These are phyloP conservation scores for Escarpia spicata DNA, from an alignment of 2,888 invertebrate genomes.

Conservation along the genomic window DNA sequence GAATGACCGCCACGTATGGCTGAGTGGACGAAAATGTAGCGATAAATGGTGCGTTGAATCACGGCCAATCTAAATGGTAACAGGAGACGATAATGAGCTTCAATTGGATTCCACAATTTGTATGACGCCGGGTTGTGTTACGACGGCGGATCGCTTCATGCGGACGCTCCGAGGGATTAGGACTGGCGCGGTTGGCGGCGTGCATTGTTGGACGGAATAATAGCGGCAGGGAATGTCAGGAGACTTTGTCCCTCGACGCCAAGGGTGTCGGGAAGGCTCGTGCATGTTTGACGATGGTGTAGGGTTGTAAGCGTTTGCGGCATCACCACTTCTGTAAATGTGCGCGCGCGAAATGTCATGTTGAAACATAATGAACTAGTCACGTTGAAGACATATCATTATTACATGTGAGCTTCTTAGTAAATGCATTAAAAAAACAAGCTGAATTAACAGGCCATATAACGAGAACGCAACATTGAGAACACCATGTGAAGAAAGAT, in stretches of 20 bases:
- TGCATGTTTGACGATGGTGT: background rate
- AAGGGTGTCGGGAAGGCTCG: background rate
- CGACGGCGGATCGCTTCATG: background rate
- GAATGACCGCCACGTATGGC: background rate
- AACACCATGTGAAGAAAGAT: no score
- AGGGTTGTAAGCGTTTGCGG: background rate
- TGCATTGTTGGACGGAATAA: background rate
- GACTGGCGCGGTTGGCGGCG: background rate
- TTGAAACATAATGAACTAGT: background rate
- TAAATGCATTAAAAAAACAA: background rate
- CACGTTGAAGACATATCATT: background rate
- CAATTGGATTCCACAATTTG: background rate
- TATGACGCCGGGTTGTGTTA: background rate
- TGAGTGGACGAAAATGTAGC: background rate
- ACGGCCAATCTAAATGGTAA: slow-evolving; percentile 16
- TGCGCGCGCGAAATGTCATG: background rate
- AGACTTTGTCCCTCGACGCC: background rate
- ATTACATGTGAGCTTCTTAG: background rate
- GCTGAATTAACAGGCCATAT: no score
- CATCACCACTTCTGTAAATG: background rate
- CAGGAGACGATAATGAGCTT: slow-evolving; percentile 1
- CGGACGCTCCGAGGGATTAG: background rate
- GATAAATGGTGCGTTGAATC: background rate
- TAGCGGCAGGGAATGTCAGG: background rate
- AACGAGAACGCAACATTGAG: no score